These are phyloP conservation scores for Gibbula magus DNA, from an alignment of 2,888 invertebrate species.

Conservation along the genomic window DNA sequence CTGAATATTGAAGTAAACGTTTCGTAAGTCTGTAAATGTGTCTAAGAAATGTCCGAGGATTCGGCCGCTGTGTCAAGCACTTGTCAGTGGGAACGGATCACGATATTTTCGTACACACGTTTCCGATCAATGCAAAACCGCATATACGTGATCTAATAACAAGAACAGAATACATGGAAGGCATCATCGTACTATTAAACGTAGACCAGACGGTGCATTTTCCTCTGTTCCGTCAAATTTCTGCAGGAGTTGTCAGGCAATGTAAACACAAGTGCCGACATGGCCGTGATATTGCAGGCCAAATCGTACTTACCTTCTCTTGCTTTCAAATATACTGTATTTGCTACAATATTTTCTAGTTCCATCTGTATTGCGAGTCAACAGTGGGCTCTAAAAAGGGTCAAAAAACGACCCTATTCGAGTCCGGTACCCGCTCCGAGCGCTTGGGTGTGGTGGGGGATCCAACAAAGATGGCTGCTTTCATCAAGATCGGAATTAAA, in stretches of 20 bases:
- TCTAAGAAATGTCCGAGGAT: too few species aligned
- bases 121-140: too few species aligned
- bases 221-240: slow-evolving; percentile 26
- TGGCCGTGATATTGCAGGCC: background rate
- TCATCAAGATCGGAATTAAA: slow-evolving; percentile 49
- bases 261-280: background rate
- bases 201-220: background rate
- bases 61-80: too few species aligned
- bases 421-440: slow-evolving; percentile 55
- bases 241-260: slow-evolving; percentile 16
- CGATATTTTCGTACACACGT: too few species aligned
- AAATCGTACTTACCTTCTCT: slow-evolving; percentile 70
- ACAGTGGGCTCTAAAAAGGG: slow-evolving; percentile 65
- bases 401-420: slow-evolving; percentile 60
- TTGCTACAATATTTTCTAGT: slow-evolving; percentile 76
- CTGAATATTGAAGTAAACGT: too few species aligned
- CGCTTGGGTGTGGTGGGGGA: slow-evolving; percentile 67
- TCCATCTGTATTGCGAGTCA: slow-evolving; percentile 67
- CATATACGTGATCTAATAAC: too few species aligned
- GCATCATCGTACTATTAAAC: too few species aligned
- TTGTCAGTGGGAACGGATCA: too few species aligned
- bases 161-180: too few species aligned
- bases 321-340: slow-evolving; percentile 75
- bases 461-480: slow-evolving; percentile 63
- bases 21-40: too few species aligned